These are phyloP conservation scores for Anadara kagoshimensis DNA, from an alignment of 1,140 invertebrate genomes.

Conservation along the genomic window DNA sequence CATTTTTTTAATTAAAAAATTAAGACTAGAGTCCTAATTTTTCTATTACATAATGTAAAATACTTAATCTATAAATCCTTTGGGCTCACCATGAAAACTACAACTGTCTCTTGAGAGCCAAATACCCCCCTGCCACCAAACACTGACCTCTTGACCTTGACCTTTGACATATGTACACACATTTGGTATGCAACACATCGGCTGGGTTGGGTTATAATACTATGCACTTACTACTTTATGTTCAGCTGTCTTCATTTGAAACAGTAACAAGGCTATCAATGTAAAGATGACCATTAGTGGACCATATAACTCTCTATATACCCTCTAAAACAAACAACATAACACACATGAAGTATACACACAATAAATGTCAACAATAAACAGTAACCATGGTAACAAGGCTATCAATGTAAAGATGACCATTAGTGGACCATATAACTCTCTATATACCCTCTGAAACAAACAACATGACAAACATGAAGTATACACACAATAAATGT, in stretches of 20 bases:
- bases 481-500: not conserved
- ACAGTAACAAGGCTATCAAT: slow-evolving; percentile 72
- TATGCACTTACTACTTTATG: slow-evolving; percentile 72
- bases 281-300: slow-evolving; percentile 74
- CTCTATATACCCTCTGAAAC: slow-evolving; percentile 65
- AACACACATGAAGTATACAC: not conserved
- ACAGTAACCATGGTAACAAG: slow-evolving; percentile 60
- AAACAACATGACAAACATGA: not conserved
- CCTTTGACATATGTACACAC: too few relatives aligned
- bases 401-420: slow-evolving; percentile 73
- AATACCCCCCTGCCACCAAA: too few relatives aligned
- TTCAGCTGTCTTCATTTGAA: slow-evolving; percentile 74
- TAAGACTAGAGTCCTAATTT: too few relatives aligned
- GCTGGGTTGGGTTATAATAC: too few relatives aligned
- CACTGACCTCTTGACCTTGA: too few relatives aligned
- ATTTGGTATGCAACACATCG: too few relatives aligned
- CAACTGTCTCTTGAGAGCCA: too few relatives aligned
- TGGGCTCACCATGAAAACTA: too few relatives aligned
- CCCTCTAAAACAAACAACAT: slow-evolving; percentile 50
- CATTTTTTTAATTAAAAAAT: too few relatives aligned
- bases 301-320: slow-evolving; percentile 73
- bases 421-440: slow-evolving; percentile 75
- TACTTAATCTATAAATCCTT: too few relatives aligned
- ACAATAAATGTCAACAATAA: not conserved
- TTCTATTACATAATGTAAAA: too few relatives aligned